These are phyloP conservation scores for Drosophila micromelanica DNA, from an alignment of 1,140 invertebrate genomes.

Conservation along the genomic window DNA sequence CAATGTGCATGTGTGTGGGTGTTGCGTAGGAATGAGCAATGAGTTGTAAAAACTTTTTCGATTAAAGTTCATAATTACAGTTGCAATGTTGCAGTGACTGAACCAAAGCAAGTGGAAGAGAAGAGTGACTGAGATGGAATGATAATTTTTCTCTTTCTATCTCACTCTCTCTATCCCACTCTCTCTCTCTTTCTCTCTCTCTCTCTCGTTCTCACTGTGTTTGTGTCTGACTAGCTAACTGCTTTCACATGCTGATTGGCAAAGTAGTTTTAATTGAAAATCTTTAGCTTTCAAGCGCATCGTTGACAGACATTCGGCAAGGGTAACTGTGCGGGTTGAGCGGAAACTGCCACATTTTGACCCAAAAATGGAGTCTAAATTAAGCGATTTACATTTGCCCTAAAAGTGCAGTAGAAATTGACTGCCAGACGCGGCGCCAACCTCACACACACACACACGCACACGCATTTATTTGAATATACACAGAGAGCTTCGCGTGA, in stretches of 20 bases:
- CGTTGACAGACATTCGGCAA: slow-evolving; percentile 31
- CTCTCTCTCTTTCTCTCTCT: background rate
- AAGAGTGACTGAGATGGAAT: background rate
- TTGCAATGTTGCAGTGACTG: slow-evolving; percentile 55
- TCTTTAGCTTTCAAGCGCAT: slow-evolving; percentile 63
- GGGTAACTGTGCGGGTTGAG: background rate
- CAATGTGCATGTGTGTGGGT: slow-evolving; percentile 11
- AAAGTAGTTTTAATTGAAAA: slow-evolving; percentile 81
- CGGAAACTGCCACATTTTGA: slow-evolving; percentile 36
- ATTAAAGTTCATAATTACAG: slow-evolving; percentile 82
- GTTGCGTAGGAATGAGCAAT: slow-evolving; percentile 65
- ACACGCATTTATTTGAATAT: background rate
- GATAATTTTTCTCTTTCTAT: too few relatives aligned
- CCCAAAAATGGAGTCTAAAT: slow-evolving; percentile 51
- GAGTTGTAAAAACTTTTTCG: slow-evolving; percentile 77
- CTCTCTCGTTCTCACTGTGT: background rate
- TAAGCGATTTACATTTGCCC: slow-evolving; percentile 52
- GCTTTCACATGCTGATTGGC: slow-evolving; percentile 67
- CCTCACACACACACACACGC: slow-evolving; percentile 5
- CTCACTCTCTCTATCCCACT: background rate
- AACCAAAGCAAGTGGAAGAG: slow-evolving; percentile 16
- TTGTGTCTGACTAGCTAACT: slow-evolving; percentile 21
- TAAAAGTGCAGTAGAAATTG: slow-evolving; percentile 22
- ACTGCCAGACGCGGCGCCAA: slow-evolving; percentile 54
- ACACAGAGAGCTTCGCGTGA: background rate